Evolutionary conservation across 2,888 invertebrate species (phyloP), one percentile per base, ranked within the genome.

Genomic region (Timema podura): DNA sequence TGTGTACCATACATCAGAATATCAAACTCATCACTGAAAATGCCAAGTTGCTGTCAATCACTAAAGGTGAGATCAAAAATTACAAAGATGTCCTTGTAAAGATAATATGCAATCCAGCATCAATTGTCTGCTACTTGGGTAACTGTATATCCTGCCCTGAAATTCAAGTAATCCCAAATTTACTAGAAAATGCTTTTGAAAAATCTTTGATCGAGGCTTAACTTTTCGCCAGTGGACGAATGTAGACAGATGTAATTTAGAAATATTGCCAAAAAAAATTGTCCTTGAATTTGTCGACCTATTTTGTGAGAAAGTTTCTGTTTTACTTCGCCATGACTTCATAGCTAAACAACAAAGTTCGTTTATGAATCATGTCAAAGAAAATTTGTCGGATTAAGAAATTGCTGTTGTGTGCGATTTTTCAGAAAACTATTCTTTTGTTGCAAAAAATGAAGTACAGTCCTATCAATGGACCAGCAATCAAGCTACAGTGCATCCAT

Each of bases 391-490:
- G 30, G 30, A 61, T 30, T 61, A 10, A 6, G 61, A 61, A 45
- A 44, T 61, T 16, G 30, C 61, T 61, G 61, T 61, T 16, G 54
- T 54, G n/a, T 54, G 54, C 5, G 61, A 61, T 45, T 61, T 59
- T 30, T 16, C 61, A 61, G 61, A 61, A 6, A 61, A 61, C 45
- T 61, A 61, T 61, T 61, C 30, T 44, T 61, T 61, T 61, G 65
- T 46, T 8, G 15, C 45, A 44, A 30, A 61, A 2, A 45, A 61
- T 30, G 61, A 61, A 6, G 61, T 45, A 10, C 61, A 61, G 61
- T 8, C 44, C 30, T 61, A 61, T 16, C 30, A 13, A 61, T 61
- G 61, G 61, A 61, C 61, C 11, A 61, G 45, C 45, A 45, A 61
- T 45, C 61, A 61, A 61, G 16, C 7, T 11, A 61, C 44, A 44